Percentiles rank a stretch among this genome's conserved stretches.
Conservation (phyloP, 2,888 invertebrate genomes). For the Zelleria hepariella region DNA sequence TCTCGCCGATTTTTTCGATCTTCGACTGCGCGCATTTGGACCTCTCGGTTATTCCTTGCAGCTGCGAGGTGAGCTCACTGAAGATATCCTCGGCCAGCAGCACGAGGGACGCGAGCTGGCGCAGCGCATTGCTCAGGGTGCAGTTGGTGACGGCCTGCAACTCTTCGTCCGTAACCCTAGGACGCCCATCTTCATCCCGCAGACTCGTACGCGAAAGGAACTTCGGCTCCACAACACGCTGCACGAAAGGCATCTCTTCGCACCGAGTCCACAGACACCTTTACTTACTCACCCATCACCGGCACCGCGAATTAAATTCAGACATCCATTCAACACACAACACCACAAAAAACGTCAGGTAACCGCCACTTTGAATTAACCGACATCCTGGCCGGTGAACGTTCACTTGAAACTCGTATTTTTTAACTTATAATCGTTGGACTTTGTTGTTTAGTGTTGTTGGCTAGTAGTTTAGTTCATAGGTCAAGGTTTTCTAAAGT, state of each 20-base stretch:
- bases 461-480: constrained; percentile 31
- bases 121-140: constrained; percentile 86
- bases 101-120: constrained; percentile 88
- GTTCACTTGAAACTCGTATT: constrained; percentile 42
- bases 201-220: constrained; percentile 79
- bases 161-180: constrained; percentile 79
- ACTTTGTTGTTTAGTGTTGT: constrained; percentile 23
- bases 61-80: constrained; percentile 82
- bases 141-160: constrained; percentile 90
- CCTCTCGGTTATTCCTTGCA: constrained; percentile 81
- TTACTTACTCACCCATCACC: constrained; percentile 63
- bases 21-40: constrained; percentile 79
- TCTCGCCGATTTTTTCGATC: constrained; percentile 78
- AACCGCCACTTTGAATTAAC: constrained; percentile 72
- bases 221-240: constrained; percentile 86
- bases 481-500: constrained; percentile 38
- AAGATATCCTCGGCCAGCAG: constrained; percentile 89
- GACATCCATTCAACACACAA: constrained; percentile 66
- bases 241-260: constrained; percentile 86
- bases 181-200: constrained; percentile 72
- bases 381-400: constrained; percentile 65
- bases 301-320: constrained; percentile 60
- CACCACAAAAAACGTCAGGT: constrained; percentile 72
- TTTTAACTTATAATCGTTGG: constrained; percentile 24
- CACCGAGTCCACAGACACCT: constrained; percentile 32